Conservation (phyloP, 1,140 invertebrate genomes). For the Drosophila simulans region DNA sequence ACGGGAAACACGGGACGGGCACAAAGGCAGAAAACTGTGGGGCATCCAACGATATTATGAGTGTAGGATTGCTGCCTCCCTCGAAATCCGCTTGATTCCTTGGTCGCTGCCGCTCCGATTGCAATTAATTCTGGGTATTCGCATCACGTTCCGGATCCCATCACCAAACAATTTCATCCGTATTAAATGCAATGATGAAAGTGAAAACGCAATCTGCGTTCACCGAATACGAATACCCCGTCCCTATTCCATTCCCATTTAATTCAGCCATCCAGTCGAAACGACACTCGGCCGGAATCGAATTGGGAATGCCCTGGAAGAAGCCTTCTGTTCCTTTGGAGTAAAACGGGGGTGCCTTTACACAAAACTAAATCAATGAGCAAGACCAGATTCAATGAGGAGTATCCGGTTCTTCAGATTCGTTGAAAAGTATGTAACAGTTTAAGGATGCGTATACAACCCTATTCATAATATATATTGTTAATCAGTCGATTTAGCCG, state of each 20-base stretch:
- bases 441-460: no score
- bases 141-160: constrained; percentile 75
- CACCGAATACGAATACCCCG: neutral
- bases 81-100: constrained; percentile 36
- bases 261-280: constrained; percentile 4
- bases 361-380: no score
- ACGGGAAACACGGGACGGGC: constrained; percentile 2
- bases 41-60: constrained; percentile 39
- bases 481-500: no score
- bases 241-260: constrained; percentile 2
- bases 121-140: constrained; percentile 79
- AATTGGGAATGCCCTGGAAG: constrained; percentile 14
- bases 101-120: constrained; percentile 42
- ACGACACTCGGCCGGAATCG: constrained; percentile 1
- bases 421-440: no score
- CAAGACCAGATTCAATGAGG: no score
- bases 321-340: neutral
- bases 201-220: constrained; percentile 62
- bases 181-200: constrained; percentile 78
- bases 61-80: constrained; percentile 4
- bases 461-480: no score
- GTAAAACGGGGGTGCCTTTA: no score
- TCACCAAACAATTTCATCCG: constrained; percentile 83
- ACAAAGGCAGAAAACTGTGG: neutral
- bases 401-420: no score